Percentiles rank a stretch among this genome's conserved stretches.
Evolutionary conservation across 2,888 invertebrate species (phyloP).

Genomic region (Leptopterna dolabrata): DNA sequence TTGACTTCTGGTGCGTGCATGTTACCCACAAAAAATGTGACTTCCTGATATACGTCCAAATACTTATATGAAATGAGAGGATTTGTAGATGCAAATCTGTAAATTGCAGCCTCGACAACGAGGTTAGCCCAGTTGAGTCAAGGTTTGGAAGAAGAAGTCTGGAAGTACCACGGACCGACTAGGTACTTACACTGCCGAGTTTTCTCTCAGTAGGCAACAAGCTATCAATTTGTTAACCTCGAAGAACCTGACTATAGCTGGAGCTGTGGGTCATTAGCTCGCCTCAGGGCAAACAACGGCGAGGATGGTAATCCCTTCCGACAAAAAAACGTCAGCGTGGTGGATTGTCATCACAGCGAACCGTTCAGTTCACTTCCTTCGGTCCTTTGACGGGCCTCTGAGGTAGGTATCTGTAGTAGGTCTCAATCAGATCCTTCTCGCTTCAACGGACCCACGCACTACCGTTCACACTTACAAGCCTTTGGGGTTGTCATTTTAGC

Average conservation of each 20-base stretch:
- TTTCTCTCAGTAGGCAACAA: not conserved
- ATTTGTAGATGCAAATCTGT: no score
- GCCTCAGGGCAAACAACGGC: not conserved
- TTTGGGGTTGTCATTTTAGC: not conserved
- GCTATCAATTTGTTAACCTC: not conserved
- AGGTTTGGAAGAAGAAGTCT: no score
- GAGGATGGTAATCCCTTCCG: not conserved
- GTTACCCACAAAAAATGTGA: no score
- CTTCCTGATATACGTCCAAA: no score
- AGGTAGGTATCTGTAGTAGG: not conserved
- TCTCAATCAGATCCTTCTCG: not conserved
- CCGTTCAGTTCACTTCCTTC: not conserved
- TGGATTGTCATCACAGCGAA: not conserved
- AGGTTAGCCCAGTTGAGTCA: no score
- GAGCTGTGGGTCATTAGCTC: not conserved
- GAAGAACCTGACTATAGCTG: not conserved
- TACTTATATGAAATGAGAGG: no score
- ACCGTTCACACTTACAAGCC: not conserved
- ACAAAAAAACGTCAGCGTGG: not conserved
- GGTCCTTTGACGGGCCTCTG: not conserved
- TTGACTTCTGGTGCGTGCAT: no score
- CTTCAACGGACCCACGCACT: not conserved
- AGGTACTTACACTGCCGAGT: not conserved
- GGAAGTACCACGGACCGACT: no score
- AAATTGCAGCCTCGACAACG: no score